Evolutionary conservation across 2,888 invertebrate species (phyloP).

Genomic region (Acleris sparsana): DNA sequence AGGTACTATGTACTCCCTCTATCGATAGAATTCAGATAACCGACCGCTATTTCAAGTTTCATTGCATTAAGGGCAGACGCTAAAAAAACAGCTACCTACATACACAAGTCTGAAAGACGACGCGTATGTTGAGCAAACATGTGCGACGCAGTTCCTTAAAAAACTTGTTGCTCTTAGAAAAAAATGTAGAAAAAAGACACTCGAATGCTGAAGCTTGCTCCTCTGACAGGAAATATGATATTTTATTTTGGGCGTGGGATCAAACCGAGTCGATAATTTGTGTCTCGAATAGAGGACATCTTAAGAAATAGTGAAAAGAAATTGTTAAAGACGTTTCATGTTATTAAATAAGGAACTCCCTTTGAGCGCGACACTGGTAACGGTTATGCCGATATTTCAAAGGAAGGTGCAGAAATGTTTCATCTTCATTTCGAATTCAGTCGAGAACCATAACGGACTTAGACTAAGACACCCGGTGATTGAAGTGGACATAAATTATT

Average conservation of each 20-base stretch:
- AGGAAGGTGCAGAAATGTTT: slow-evolving; percentile 10
- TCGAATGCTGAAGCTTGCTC: slow-evolving; percentile 75
- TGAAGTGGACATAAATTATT: slow-evolving; percentile 1
- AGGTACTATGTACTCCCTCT: not conserved
- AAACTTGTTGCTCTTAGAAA: slow-evolving; percentile 71
- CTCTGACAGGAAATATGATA: slow-evolving; percentile 83
- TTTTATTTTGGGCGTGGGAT: slow-evolving; percentile 84
- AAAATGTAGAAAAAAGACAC: slow-evolving; percentile 65
- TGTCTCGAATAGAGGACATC: slow-evolving; percentile 75
- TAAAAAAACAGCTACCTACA: slow-evolving; percentile 45
- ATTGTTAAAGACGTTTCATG: slow-evolving; percentile 70
- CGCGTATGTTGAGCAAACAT: slow-evolving; percentile 77
- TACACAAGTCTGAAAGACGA: slow-evolving; percentile 56
- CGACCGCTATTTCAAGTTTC: slow-evolving; percentile 35
- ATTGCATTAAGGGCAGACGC: slow-evolving; percentile 44
- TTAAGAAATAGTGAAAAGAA: slow-evolving; percentile 72
- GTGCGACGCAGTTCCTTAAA: slow-evolving; percentile 79
- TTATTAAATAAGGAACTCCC: slow-evolving; percentile 60
- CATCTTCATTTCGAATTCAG: slow-evolving; percentile 12
- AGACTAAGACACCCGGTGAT: not conserved
- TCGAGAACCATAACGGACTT: slow-evolving; percentile 12
- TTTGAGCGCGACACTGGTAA: slow-evolving; percentile 29
- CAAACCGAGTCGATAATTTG: slow-evolving; percentile 81
- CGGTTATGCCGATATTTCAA: slow-evolving; percentile 16
- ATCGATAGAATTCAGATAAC: slow-evolving; percentile 28